phyloP scores from a whole-genome alignment of 2,797 vertebrate genomes.

The Cheirogaleus major region DNA sequence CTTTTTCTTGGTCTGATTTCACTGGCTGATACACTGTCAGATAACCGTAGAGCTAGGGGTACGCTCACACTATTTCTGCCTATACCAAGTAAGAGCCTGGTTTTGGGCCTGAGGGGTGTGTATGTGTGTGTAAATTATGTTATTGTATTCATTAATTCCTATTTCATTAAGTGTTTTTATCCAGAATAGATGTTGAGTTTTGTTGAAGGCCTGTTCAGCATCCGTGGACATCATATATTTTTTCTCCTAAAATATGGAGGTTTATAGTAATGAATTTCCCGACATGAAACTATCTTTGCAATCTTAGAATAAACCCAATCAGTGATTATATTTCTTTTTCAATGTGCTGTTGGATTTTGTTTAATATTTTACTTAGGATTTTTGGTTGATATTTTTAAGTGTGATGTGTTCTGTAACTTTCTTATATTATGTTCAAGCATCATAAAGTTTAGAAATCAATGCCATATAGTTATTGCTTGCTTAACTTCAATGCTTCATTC shows the following conservation, averaged over 20 bases:
- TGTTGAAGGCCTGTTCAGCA: background rate
- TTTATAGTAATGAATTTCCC: background rate
- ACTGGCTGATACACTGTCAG: background rate
- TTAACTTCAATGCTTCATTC: background rate
- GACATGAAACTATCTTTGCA: background rate
- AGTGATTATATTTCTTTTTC: background rate
- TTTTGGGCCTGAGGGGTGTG: background rate
- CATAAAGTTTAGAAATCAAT: background rate
- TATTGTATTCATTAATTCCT: background rate
- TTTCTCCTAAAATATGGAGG: background rate
- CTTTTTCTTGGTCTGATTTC: background rate
- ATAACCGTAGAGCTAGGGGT: background rate
- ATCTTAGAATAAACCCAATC: background rate
- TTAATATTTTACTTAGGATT: background rate
- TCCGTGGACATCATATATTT: background rate
- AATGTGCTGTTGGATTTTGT: background rate
- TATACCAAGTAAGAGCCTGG: background rate
- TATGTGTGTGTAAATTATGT: background rate
- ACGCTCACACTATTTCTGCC: background rate
- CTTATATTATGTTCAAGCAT: background rate
- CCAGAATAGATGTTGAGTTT: slow-evolving; percentile 4
- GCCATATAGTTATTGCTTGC: background rate
- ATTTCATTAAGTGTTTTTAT: background rate
- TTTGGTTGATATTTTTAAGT: background rate
- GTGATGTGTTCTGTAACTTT: background rate